Evolutionary conservation across 2,888 invertebrate genomes (phyloP).

Genomic region (Agonum fuliginosum): DNA sequence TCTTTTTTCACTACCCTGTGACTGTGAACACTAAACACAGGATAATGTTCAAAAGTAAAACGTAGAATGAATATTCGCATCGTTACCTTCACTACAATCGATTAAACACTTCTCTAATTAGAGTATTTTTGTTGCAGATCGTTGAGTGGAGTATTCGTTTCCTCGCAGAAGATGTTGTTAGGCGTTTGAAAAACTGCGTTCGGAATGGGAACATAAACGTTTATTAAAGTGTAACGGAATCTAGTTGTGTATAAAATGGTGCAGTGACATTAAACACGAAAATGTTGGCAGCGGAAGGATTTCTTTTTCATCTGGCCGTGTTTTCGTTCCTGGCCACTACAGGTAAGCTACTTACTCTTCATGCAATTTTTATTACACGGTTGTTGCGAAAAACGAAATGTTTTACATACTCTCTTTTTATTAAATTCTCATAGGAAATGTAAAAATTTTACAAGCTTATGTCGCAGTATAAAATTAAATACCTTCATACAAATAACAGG

Average conservation of each 20-base stretch:
- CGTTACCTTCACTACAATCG: too few species aligned
- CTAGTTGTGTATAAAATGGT: conserved; percentile 51
- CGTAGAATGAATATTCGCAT: too few species aligned
- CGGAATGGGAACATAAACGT: background rate
- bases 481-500: too few species aligned
- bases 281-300: conserved; percentile 57
- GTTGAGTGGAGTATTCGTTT: too few species aligned
- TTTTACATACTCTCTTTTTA: background rate
- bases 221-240: conserved; percentile 21
- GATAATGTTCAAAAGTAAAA: too few species aligned
- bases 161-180: too few species aligned
- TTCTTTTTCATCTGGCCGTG: conserved; percentile 55
- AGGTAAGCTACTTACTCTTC: conserved; percentile 47
- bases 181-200: too few species aligned
- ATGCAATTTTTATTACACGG: conserved; percentile 3
- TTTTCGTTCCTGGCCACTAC: conserved; percentile 56
- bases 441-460: background rate
- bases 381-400: background rate
- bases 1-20: too few species aligned
- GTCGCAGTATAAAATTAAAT: too few species aligned
- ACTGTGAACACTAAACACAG: too few species aligned
- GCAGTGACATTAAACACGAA: conserved; percentile 52
- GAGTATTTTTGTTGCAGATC: too few species aligned
- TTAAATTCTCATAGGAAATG: background rate
- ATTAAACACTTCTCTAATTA: too few species aligned